A percentile compares a stretch with the other conserved stretches of the same genome.
Conservation (phyloP, 2,113 vertebrate genomes). For the Notothenia rossii region DNA sequence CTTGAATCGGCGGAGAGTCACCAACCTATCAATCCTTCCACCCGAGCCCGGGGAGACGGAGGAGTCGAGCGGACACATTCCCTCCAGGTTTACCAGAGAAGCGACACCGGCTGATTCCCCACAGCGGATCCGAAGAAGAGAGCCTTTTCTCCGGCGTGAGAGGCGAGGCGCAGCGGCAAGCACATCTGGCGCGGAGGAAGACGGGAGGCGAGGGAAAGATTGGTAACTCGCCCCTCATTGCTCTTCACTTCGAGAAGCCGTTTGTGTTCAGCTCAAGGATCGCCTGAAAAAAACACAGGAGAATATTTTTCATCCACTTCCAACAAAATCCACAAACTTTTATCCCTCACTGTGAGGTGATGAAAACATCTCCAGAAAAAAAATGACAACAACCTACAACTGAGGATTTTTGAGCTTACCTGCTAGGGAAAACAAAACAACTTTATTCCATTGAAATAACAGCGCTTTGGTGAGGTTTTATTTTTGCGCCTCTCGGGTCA, state of each 20-base stretch:
- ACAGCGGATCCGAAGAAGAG: conserved; percentile 64
- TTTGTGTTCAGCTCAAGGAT: conserved; percentile 73
- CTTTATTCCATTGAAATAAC: conserved; percentile 73
- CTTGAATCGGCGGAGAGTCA: conserved; percentile 73
- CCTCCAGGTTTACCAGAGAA: conserved; percentile 34
- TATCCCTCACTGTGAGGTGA: conserved; percentile 43
- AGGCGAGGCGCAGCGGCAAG: conserved; percentile 68
- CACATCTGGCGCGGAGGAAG: conserved; percentile 83
- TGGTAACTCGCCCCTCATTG: conserved; percentile 87
- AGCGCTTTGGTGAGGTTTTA: conserved; percentile 53
- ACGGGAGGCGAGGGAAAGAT: conserved; percentile 68
- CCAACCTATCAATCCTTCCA: conserved; percentile 34
- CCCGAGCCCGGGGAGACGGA: conserved; percentile 53
- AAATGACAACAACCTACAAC: conserved; percentile 30
- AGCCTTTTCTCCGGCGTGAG: conserved; percentile 68
- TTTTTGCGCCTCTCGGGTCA: conserved; percentile 68
- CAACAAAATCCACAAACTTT: conserved; percentile 73
- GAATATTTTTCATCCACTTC: conserved; percentile 68
- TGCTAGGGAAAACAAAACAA: conserved; percentile 68
- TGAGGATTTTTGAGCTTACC: conserved; percentile 84
- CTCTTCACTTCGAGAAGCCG: conserved; percentile 37
- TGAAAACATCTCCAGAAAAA: conserved; percentile 61
- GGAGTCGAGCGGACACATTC: conserved; percentile 40
- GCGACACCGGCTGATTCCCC: conserved; percentile 66
- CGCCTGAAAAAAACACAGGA: conserved; percentile 74